Conservation (phyloP, 37 sponge, comb jelly and placozoan species). For the Halisarca cf. caerulea region DNA sequence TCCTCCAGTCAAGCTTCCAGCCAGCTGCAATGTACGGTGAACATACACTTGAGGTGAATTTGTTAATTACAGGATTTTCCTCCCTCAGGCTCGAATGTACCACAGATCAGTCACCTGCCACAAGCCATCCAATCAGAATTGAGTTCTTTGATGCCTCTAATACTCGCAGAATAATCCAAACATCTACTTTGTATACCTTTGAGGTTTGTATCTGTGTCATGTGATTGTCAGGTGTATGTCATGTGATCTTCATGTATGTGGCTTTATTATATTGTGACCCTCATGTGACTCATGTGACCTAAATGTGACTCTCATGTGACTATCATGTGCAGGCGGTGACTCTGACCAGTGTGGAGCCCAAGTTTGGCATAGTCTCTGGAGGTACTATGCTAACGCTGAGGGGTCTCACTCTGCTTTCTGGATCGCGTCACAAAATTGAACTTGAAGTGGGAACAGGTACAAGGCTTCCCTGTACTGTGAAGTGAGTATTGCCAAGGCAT, state of each 20-base stretch:
- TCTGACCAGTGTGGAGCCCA: not conserved
- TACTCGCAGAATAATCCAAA: not conserved
- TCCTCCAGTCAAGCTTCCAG: too few species aligned
- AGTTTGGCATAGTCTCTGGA: not conserved
- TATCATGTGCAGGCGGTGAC: not conserved
- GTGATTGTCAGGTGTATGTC: not conserved
- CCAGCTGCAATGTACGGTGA: too few species aligned
- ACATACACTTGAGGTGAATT: not conserved
- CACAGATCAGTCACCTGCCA: not conserved
- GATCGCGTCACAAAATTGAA: not conserved
- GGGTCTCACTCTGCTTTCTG: not conserved
- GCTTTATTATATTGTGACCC: too few species aligned
- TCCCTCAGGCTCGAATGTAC: not conserved
- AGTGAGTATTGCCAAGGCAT: too few species aligned
- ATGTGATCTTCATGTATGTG: not conserved
- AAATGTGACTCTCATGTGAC: too few species aligned
- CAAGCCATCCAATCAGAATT: not conserved
- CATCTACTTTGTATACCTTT: not conserved
- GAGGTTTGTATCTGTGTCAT: not conserved
- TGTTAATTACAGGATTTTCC: not conserved
- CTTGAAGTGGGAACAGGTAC: not conserved
- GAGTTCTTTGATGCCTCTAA: not conserved
- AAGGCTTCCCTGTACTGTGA: too few species aligned
- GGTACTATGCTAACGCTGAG: conserved; percentile 7
- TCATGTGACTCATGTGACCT: too few species aligned